These are phyloP conservation scores for Lacerta viridis DNA, from an alignment of 2,797 vertebrate species.

Conservation along the genomic window DNA sequence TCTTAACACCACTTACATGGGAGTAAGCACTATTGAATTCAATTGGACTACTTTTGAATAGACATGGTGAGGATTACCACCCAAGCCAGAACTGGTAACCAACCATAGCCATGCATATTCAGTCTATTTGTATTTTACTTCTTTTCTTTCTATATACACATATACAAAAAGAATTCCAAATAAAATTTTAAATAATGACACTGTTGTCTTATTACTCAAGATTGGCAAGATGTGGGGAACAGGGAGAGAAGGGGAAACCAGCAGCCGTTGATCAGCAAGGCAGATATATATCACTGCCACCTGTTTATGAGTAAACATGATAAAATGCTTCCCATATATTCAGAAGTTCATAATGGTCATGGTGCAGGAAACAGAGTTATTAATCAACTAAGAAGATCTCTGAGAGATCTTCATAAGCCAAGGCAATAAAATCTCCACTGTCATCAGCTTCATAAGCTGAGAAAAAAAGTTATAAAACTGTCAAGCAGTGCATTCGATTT, in stretches of 20 bases:
- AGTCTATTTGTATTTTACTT: neutral
- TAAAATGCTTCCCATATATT: slow-evolving; percentile 4
- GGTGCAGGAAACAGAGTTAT: slow-evolving; percentile 21
- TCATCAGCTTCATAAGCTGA: slow-evolving; percentile 8
- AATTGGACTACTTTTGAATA: too few relatives aligned
- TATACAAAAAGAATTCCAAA: fast-evolving
- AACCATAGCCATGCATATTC: neutral
- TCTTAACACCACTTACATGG: too few relatives aligned
- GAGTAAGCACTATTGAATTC: too few relatives aligned
- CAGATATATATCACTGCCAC: slow-evolving; percentile 15
- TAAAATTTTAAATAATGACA: slow-evolving; percentile 49
- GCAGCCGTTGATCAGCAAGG: slow-evolving; percentile 8
- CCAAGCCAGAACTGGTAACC: too few relatives aligned
- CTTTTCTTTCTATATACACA: fast-evolving
- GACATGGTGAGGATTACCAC: too few relatives aligned
- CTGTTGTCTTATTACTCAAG: slow-evolving; percentile 45
- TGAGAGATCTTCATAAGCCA: neutral
- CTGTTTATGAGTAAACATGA: slow-evolving; percentile 27
- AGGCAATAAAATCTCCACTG: slow-evolving; percentile 15
- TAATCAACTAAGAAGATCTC: neutral
- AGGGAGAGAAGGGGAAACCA: neutral
- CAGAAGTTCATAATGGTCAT: neutral
- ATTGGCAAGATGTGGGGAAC: slow-evolving; percentile 31
- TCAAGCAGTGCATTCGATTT: slow-evolving; percentile 6
- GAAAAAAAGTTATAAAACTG: slow-evolving; percentile 9